Percentiles rank a stretch among this genome's conserved stretches.
Evolutionary conservation across 2,888 invertebrate species (phyloP).

Genomic region (Lamproptera curius): DNA sequence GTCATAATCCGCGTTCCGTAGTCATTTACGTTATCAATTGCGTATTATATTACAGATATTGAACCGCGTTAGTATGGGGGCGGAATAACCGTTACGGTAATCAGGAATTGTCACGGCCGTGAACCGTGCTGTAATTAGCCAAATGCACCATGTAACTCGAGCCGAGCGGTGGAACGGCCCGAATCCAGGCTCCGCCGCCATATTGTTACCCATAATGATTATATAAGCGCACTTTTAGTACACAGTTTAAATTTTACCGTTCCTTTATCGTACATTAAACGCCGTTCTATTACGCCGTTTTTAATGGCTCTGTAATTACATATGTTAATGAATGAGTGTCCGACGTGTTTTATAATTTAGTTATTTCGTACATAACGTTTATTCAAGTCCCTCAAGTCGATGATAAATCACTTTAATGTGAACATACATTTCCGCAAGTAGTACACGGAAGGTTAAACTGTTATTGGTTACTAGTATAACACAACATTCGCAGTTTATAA

Average conservation of each 20-base stretch:
- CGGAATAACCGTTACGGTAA: slow-evolving; percentile 61
- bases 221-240: slow-evolving; percentile 74
- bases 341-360: too few species aligned
- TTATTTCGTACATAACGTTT: too few species aligned
- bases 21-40: too few species aligned
- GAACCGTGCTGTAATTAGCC: slow-evolving; percentile 68
- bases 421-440: too few species aligned
- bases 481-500: slow-evolving; percentile 57
- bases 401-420: too few species aligned
- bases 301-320: too few species aligned
- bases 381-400: too few species aligned
- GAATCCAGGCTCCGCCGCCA: slow-evolving; percentile 37
- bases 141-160: slow-evolving; percentile 71
- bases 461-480: slow-evolving; percentile 44
- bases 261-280: slow-evolving; percentile 63
- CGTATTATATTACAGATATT: too few species aligned
- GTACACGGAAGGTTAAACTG: slow-evolving; percentile 52
- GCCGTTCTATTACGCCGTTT: slow-evolving; percentile 58
- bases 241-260: slow-evolving; percentile 74
- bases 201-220: slow-evolving; percentile 71
- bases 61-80: background rate
- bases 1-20: too few species aligned
- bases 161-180: slow-evolving; percentile 37
- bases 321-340: too few species aligned
- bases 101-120: slow-evolving; percentile 66